Evolutionary conservation across 2,888 invertebrate genomes (phyloP), one percentile per base, ranked within the genome.

Genomic region (Tridacna crocea): DNA sequence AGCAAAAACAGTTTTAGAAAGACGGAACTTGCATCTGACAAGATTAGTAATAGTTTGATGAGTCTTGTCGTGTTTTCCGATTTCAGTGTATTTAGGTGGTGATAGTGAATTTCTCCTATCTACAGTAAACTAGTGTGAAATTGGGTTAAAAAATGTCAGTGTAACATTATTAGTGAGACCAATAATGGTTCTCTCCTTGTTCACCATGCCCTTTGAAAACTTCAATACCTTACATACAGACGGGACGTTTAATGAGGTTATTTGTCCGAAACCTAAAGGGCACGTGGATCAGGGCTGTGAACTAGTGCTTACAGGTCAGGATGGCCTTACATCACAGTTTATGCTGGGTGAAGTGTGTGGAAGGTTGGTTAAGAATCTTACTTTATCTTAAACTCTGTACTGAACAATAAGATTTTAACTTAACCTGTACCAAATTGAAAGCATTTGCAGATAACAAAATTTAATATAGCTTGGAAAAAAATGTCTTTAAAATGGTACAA

Each of bases 331-430:
- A 1, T 70, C 70, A 51, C 48, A 70, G 51, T 70, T 70, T 47
- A 51, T 73, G 73, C 36, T 73, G 26, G 60, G n/a, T 2, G 75
- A 75, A 66, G 75, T 75, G 22, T 65, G 63, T 26, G 75, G 66
- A 66, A 66, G 75, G 66, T 66, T 68, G 27, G 68, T 27, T 22
- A 4, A 36, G 36, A 36, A 36, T 4, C 36, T 36, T 36, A 8
- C 8, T 8, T 36, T n/a, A n/a, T n/a, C 8, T 36, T 36, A 36
- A 36, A 36, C 36, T 46, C 13, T 12, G 47, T 70, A 26, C 27
- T 6, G 63, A 22, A 10, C 22, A 63, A n/a, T 3, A 10, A 26
- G 63, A 63, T 10, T 22, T 51, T 51, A 11, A 15, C 15, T 55
- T 55, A 55, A 10, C 55, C 55, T 55, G 2, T 55, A 15, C 55